Conservation (phyloP, 2,888 invertebrate genomes). For the Panopea generosa region DNA sequence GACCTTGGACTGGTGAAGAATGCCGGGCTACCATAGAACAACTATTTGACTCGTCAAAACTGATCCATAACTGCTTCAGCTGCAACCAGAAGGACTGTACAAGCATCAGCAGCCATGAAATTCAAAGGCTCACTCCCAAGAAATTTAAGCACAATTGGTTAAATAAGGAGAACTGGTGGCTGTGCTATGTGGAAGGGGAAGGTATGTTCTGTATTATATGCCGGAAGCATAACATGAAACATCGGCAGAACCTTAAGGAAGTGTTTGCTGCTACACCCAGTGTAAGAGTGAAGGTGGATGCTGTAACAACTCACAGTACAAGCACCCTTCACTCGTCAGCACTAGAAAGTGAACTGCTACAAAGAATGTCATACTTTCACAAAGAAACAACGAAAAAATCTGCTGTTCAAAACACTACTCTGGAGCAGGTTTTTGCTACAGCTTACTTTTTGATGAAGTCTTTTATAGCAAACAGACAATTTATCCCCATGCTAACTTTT, state of each 20-base stretch:
- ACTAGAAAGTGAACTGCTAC: constrained; percentile 4
- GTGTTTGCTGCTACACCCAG: constrained; percentile 27
- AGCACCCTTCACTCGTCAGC: constrained; percentile 20
- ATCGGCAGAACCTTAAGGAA: constrained; percentile 21
- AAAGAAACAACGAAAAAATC: constrained; percentile 22
- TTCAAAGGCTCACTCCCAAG: background rate
- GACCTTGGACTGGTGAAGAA: too few species aligned
- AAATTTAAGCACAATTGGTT: background rate
- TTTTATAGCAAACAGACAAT: constrained; percentile 39
- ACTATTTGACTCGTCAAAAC: background rate
- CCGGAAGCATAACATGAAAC: constrained; percentile 1
- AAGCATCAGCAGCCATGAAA: constrained; percentile 1
- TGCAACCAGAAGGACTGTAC: constrained; percentile 16
- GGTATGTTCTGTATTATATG: background rate
- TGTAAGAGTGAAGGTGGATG: constrained; percentile 31
- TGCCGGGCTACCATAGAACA: background rate
- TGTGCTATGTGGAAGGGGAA: constrained; percentile 1
- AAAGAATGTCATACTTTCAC: constrained; percentile 25
- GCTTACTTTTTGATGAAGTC: constrained; percentile 52
- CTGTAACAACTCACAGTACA: background rate
- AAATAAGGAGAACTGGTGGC: constrained; percentile 1
- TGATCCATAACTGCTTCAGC: constrained; percentile 2
- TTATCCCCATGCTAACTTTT: constrained; percentile 34
- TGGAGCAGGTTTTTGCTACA: constrained; percentile 32
- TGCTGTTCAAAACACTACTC: constrained; percentile 8